Evolutionary conservation across 2,113 vertebrate genomes (phyloP), one percentile per base, ranked within the genome.

Genomic region (Ia io): DNA sequence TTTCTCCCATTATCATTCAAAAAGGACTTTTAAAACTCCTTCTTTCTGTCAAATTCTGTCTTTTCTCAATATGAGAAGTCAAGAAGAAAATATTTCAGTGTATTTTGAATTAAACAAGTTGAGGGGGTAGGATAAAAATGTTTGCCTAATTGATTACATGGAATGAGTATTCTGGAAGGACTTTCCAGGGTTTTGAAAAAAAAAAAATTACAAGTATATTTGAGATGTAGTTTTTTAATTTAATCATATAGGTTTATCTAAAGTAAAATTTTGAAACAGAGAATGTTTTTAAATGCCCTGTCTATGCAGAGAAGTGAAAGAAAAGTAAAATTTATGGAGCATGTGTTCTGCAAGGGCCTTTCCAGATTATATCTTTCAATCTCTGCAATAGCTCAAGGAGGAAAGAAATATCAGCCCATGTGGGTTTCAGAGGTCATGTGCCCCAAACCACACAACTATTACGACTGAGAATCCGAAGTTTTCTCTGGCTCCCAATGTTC

Each of bases 1-100:
- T 97, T 97, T 77, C 78, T 97, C 76, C 71, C 85, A 84, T 83
- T 95, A 42, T 59, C 53, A 77, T 98, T 97, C 71, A 92, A 42
- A 96, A 97, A 59, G 91, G 80, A 78, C 73, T 88, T 80, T 30
- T 23, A 53, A 88, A 73, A 32, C 85, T 67, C 9, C 51, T 71
- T 97, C 47, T 93, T 93, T 95, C 59, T 95, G 76, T 90, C 83
- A 91, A 91, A 37, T 22, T 93, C 90, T 9, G 90, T 95, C n/a
- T 83, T 88, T 97, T 73, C 93, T 90, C 69, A 90, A 76, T 84
- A 84, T 9, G n/a, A 73, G 42, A 32, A 61, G 53, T 80, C 23
- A 76, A 67, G 61, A 92, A 71, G 35, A 76, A 96, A 95, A 74
- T 92, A 93, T 83, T 90, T 92, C 77, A 79, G n/a, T 70, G 67